Evolutionary conservation across 2,113 vertebrate species (phyloP).

Genomic region (Bujurquina vittata): DNA sequence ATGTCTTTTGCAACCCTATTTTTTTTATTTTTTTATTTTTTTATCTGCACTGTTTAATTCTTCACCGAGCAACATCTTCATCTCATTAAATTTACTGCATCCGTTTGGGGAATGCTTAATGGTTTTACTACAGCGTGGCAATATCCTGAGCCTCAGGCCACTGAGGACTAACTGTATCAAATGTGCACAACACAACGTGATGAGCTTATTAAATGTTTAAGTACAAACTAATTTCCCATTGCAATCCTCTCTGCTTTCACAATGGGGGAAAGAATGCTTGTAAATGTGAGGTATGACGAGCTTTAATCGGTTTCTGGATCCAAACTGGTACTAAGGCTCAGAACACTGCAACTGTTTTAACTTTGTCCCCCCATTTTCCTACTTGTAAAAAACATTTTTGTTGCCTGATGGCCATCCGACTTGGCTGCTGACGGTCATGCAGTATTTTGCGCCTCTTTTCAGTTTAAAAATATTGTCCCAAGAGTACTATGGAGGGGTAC

Average conservation of each 20-base stretch:
- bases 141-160: conserved; percentile 50
- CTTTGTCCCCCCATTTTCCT: conserved; percentile 21
- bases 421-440: conserved; percentile 4
- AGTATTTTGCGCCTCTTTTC: not conserved
- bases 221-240: conserved; percentile 67
- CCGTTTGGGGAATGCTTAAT: conserved; percentile 44
- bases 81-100: conserved; percentile 64
- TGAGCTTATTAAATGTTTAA: conserved; percentile 55
- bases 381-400: conserved; percentile 39
- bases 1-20: no score
- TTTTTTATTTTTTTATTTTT: not conserved
- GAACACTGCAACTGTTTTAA: conserved; percentile 34
- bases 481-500: no score
- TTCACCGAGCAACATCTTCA: conserved; percentile 15
- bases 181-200: conserved; percentile 31
- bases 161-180: conserved; percentile 28
- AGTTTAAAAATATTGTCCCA: conserved; percentile 21
- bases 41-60: not conserved
- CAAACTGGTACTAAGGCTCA: conserved; percentile 21
- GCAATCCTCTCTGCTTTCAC: conserved; percentile 43
- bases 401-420: conserved; percentile 18
- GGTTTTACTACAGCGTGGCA: conserved; percentile 43
- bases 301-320: not conserved
- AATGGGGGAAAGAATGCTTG: conserved; percentile 53
- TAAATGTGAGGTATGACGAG: conserved; percentile 52